phyloP scores from a whole-genome alignment of 2,797 vertebrate genomes.

The Heliangelus exortis region DNA sequence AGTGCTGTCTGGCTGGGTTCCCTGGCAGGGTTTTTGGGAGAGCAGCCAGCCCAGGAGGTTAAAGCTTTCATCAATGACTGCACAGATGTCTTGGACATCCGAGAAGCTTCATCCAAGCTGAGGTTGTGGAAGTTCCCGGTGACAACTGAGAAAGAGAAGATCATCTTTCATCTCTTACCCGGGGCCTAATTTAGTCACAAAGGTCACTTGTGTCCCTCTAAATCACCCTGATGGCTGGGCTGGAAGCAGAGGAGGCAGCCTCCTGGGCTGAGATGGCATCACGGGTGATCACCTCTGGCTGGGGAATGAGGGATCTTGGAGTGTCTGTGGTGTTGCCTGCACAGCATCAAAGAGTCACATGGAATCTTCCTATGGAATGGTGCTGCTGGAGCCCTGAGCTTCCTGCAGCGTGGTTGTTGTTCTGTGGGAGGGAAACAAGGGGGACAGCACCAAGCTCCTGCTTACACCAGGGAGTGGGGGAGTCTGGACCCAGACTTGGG shows the following conservation, averaged over 20 bases:
- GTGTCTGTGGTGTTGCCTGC: accelerated
- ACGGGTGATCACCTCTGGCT: accelerated
- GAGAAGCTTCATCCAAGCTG: not conserved
- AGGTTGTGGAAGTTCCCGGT: not conserved
- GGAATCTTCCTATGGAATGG: not conserved
- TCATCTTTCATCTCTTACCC: not conserved
- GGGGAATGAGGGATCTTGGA: not conserved
- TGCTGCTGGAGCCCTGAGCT: not conserved
- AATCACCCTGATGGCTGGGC: not conserved
- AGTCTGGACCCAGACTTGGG: not conserved
- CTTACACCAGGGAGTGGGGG: accelerated
- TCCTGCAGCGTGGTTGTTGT: not conserved
- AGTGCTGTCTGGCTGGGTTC: not conserved
- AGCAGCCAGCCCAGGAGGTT: not conserved
- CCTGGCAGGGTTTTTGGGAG: not conserved
- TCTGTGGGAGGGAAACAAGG: not conserved
- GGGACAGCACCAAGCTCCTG: not conserved
- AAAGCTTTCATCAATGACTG: not conserved
- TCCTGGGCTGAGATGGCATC: accelerated
- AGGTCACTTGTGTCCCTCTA: not conserved
- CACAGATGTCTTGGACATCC: not conserved
- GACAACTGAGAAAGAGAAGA: not conserved
- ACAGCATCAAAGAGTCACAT: not conserved
- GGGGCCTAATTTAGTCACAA: not conserved
- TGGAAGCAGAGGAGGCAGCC: accelerated